Evolutionary conservation across 1,140 invertebrate species (phyloP).

Genomic region (Diploscapter pachys): DNA sequence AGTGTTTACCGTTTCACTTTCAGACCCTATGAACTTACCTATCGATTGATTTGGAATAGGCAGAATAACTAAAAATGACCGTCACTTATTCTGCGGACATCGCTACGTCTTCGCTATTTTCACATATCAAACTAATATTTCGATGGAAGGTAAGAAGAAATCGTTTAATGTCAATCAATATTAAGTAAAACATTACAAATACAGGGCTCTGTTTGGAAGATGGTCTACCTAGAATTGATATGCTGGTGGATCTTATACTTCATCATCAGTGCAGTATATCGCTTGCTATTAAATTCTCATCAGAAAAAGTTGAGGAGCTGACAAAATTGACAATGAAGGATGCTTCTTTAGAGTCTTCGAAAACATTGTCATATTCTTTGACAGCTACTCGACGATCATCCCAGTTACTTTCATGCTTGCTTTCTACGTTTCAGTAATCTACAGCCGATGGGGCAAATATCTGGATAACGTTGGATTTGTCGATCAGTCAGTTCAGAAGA

Average conservation of each 20-base stretch:
- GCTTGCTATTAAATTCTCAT: neutral
- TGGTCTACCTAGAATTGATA: conserved; percentile 19
- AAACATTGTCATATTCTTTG: conserved; percentile 49
- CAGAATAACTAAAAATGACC: conserved; percentile 16
- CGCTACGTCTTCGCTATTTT: conserved; percentile 30
- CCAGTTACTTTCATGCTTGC: conserved; percentile 57
- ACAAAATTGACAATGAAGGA: neutral
- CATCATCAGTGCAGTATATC: conserved; percentile 20
- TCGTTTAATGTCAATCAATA: neutral
- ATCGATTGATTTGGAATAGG: no score
- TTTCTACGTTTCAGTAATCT: conserved; percentile 55
- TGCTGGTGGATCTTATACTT: conserved; percentile 20
- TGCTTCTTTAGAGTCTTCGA: conserved; percentile 46
- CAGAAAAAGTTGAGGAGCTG: conserved; percentile 26
- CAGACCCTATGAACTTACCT: no score
- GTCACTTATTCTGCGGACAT: conserved; percentile 34
- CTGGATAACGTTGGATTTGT: conserved; percentile 57
- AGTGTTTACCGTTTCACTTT: no score
- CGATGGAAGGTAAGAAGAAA: conserved; percentile 26
- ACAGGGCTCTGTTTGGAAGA: conserved; percentile 34
- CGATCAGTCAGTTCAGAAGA: conserved; percentile 43
- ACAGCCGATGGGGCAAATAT: conserved; percentile 49
- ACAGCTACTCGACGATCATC: conserved; percentile 50
- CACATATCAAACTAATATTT: conserved; percentile 23
- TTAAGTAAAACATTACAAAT: neutral